Evolutionary conservation across 2,888 invertebrate species (phyloP), one percentile per base, ranked within the genome.

Genomic region (Heliothis peltigera): DNA sequence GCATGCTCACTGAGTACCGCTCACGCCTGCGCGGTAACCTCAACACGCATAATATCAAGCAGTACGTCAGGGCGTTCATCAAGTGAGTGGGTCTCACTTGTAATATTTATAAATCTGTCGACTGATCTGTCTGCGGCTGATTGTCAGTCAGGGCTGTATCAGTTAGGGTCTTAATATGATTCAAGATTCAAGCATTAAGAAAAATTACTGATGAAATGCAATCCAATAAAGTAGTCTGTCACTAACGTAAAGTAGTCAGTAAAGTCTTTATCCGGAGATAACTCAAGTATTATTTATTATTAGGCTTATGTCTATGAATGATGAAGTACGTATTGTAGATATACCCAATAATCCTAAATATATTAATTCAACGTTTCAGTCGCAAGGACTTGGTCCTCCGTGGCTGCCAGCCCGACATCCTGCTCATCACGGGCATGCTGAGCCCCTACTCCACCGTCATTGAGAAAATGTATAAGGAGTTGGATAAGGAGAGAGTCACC

Each of bases 401-500:
- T 77, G 96, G 97, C 62, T 96, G 97, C 88, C 97, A 96, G 91
- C 96, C 97, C 1, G 98, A 98, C 88, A 96, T 97, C 63, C 96
- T 98, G 79, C 95, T 98, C 77, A 96, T 98, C 79, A 98, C 98
- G 15, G 98, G 98, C 58, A 95, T 96, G 89, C 95, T 96, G 69
- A 97, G 97, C 61, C 97, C 97, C 0, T 98, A 98, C 91, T 96
- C 97, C 68, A 95, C 96, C 68, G 97, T 98, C 67, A 97, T 98
- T 52, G 97, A 97, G 90, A 97, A 97, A 83, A 95, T 98, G 90
- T 96, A 97, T 92, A 96, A 96, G 67, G 96, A 97, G 81, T 95
- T 97, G 87, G 97, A 98, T 87, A 98, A 97, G 88, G 97, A 97
- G 83, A 97, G 97, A 85, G 97, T 98, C 56, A 98, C 98, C 69